A percentile compares a stretch with the other conserved stretches of the same genome.
phyloP scores from a whole-genome alignment of 2,888 invertebrate species.

The Eupithecia dodoneata region DNA sequence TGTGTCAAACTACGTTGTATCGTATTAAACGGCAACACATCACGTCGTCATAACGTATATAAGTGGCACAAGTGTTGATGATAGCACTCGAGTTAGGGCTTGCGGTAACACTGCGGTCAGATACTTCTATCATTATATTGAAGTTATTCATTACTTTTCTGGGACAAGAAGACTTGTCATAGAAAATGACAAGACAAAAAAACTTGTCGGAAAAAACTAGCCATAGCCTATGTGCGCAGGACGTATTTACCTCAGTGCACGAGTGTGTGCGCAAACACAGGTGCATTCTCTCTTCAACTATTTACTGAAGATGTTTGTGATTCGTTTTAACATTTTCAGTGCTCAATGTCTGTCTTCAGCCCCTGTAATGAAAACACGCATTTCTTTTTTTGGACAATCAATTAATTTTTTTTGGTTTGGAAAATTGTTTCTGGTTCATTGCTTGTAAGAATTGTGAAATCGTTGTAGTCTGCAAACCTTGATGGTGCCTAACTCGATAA shows the following conservation, averaged over 20 bases:
- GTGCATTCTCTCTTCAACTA: too few relatives aligned
- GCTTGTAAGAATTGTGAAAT: not conserved
- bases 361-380: not conserved
- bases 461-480: not conserved
- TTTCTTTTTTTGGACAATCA: not conserved
- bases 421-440: not conserved
- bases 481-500: slow-evolving; percentile 29
- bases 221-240: too few relatives aligned
- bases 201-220: too few relatives aligned
- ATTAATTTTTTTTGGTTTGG: not conserved
- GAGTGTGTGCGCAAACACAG: too few relatives aligned
- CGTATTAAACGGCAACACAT: slow-evolving; percentile 15
- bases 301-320: too few relatives aligned
- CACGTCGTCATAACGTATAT: not conserved
- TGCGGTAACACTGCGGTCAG: slow-evolving; percentile 12
- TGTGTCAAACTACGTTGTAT: slow-evolving; percentile 25
- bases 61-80: slow-evolving; percentile 35
- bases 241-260: too few relatives aligned
- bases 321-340: too few relatives aligned
- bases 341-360: too few relatives aligned
- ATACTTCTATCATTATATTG: not conserved
- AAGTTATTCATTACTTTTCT: not conserved
- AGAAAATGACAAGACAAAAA: not conserved
- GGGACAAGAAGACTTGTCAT: not conserved
- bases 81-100: slow-evolving; percentile 24